Evolutionary conservation across 2,113 vertebrate genomes (phyloP).

Genomic region (Vidua chalybeata): DNA sequence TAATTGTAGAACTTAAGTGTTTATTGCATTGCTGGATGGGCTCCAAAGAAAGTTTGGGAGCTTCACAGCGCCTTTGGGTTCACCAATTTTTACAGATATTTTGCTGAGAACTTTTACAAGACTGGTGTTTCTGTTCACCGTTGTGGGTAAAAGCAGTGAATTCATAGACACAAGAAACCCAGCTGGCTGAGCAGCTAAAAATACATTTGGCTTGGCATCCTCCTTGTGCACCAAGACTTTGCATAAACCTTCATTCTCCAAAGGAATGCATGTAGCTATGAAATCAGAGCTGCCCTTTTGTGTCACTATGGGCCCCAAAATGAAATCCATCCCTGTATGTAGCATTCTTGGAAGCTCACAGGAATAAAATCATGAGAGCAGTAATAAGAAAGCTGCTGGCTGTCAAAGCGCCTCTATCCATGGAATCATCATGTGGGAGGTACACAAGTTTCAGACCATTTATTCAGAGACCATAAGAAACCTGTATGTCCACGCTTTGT

Average conservation of each 20-base stretch:
- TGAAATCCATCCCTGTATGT: constrained; percentile 29
- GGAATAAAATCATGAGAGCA: constrained; percentile 22
- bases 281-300: constrained; percentile 55
- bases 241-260: constrained; percentile 38
- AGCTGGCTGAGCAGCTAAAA: constrained; percentile 57
- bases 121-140: constrained; percentile 18
- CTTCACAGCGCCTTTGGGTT: constrained; percentile 28
- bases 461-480: not conserved
- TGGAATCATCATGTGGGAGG: not conserved
- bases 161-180: constrained; percentile 33
- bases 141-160: not conserved
- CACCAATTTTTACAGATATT: not conserved
- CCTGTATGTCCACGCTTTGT: rapidly evolving
- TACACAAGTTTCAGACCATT: not conserved
- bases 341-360: constrained; percentile 10
- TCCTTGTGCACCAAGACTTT: constrained; percentile 46
- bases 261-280: constrained; percentile 16
- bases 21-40: not conserved
- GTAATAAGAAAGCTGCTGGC: not conserved
- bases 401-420: not conserved
- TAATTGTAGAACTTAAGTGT: not conserved
- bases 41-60: not conserved
- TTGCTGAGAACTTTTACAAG: constrained; percentile 11
- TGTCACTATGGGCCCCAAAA: constrained; percentile 27
- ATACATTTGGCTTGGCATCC: constrained; percentile 60